These are phyloP conservation scores for Cranoglanis bouderius DNA, from an alignment of 2,113 vertebrate genomes.

Conservation along the genomic window DNA sequence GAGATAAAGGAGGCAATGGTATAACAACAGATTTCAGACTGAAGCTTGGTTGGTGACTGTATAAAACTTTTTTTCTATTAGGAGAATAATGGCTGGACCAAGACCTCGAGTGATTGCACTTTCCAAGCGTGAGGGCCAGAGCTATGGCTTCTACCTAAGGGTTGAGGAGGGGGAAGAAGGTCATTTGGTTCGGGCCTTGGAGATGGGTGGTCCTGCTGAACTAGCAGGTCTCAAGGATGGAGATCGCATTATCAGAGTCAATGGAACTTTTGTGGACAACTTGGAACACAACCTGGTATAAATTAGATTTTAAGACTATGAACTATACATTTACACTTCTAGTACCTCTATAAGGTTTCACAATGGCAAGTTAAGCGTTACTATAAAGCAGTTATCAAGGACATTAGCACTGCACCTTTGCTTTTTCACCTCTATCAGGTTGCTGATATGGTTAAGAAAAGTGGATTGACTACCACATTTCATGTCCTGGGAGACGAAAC, in stretches of 20 bases:
- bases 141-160: conserved; percentile 87
- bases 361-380: background rate
- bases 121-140: conserved; percentile 77
- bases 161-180: conserved; percentile 80
- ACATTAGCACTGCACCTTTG: background rate
- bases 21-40: conserved; percentile 4
- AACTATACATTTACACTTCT: background rate
- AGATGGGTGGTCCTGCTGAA: conserved; percentile 80
- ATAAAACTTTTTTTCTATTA: conserved; percentile 3
- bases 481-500: conserved; percentile 81
- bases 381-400: background rate
- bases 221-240: conserved; percentile 87
- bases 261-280: conserved; percentile 83
- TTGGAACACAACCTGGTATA: conserved; percentile 83
- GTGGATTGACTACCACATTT: conserved; percentile 77
- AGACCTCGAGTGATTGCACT: conserved; percentile 81
- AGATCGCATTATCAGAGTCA: conserved; percentile 87
- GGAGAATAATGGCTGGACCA: conserved; percentile 76
- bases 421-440: conserved; percentile 71
- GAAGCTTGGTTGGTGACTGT: background rate
- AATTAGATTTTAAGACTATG: conserved; percentile 1
- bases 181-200: conserved; percentile 86
- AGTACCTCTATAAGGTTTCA: background rate
- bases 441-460: conserved; percentile 81
- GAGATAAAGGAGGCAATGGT: conserved; percentile 17